Conservation (phyloP, 2,113 vertebrate species). For the Columbina picui region DNA sequence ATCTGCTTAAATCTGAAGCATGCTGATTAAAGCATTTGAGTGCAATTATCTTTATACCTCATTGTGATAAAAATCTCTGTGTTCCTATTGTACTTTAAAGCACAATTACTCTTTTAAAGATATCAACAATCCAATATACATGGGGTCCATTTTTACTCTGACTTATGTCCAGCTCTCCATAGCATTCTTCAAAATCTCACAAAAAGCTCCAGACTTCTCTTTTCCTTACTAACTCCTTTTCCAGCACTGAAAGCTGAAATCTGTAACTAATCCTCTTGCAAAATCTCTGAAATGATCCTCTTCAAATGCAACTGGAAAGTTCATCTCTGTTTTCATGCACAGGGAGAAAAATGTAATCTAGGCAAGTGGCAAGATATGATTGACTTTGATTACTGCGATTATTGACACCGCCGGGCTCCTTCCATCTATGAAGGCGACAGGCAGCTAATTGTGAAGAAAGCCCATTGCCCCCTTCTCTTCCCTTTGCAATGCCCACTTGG, state of each 20-base stretch:
- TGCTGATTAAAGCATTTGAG: slow-evolving; percentile 33
- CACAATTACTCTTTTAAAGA: background rate
- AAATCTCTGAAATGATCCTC: background rate
- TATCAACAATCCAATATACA: background rate
- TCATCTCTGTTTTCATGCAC: background rate
- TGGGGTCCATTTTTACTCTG: background rate
- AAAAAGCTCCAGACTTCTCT: background rate
- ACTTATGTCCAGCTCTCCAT: background rate
- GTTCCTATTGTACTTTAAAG: slow-evolving; percentile 51
- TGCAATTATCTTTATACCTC: slow-evolving; percentile 43
- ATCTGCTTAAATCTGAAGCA: slow-evolving; percentile 48
- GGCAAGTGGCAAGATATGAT: background rate
- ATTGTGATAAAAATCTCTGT: slow-evolving; percentile 24
- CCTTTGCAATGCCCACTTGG: background rate
- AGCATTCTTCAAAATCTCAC: background rate
- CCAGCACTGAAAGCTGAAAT: background rate
- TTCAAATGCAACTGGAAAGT: background rate
- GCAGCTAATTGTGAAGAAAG: background rate
- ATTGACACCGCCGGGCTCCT: background rate
- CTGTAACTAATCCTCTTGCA: background rate
- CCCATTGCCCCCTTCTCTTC: background rate
- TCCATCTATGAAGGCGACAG: background rate
- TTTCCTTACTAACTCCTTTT: background rate
- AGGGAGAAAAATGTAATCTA: background rate
- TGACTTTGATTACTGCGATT: background rate